phyloP scores from a whole-genome alignment of 2,888 invertebrate genomes.

The Ochropleura leucogaster region DNA sequence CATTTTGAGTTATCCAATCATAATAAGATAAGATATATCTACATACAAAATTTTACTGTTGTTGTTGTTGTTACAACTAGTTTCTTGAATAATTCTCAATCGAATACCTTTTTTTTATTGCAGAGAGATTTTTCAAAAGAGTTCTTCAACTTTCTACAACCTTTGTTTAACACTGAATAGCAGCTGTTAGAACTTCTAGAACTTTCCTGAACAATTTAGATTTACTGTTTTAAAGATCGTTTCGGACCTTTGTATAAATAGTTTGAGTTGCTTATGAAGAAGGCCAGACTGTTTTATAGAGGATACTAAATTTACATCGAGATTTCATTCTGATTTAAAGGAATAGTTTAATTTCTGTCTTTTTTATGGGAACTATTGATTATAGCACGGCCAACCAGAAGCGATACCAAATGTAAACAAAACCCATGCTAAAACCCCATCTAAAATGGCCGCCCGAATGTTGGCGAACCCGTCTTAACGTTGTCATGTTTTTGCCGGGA shows the following conservation, averaged over 20 bases:
- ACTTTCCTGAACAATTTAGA: slow-evolving; percentile 39
- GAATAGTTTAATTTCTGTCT: not conserved
- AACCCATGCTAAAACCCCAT: too few species aligned
- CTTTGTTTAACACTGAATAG: slow-evolving; percentile 52
- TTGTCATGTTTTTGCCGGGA: too few species aligned
- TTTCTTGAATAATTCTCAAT: not conserved
- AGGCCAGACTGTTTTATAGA: not conserved
- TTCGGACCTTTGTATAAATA: slow-evolving; percentile 32
- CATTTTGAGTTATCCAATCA: too few species aligned
- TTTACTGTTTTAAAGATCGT: slow-evolving; percentile 33
- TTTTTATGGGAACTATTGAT: not conserved
- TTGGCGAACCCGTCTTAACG: too few species aligned
- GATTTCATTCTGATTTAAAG: not conserved
- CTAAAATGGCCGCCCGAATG: too few species aligned
- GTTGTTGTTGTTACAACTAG: too few species aligned
- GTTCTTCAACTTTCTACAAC: slow-evolving; percentile 43
- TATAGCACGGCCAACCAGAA: too few species aligned
- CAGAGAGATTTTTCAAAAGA: slow-evolving; percentile 26
- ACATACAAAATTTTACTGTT: not conserved
- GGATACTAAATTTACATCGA: not conserved
- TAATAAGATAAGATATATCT: too few species aligned
- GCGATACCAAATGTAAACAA: too few species aligned
- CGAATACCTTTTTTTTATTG: not conserved
- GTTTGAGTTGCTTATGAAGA: slow-evolving; percentile 13
- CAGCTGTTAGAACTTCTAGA: slow-evolving; percentile 61